phyloP scores from a whole-genome alignment of 1,140 invertebrate genomes.

The Pissodes strobi region DNA sequence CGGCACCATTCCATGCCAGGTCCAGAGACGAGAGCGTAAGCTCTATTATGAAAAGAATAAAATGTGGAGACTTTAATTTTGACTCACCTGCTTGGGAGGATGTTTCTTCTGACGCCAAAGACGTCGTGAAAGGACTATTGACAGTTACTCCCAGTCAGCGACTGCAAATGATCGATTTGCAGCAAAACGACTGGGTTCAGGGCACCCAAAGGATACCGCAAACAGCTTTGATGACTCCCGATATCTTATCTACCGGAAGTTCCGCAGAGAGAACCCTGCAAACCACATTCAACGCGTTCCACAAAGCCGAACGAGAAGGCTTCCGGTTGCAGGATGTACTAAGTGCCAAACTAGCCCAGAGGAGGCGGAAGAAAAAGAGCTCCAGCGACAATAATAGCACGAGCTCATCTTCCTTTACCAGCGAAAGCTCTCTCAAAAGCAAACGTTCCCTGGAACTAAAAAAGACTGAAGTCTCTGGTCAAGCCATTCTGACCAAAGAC shows the following conservation, averaged over 20 bases:
- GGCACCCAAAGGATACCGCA: conserved; percentile 52
- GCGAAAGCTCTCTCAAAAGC: conserved; percentile 48
- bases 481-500: conserved; percentile 44
- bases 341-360: conserved; percentile 72
- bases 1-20: conserved; percentile 75
- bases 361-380: conserved; percentile 69
- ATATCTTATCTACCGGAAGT: conserved; percentile 55
- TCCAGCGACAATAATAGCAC: conserved; percentile 52
- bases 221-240: conserved; percentile 65
- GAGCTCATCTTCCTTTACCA: conserved; percentile 51
- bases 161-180: conserved; percentile 69
- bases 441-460: conserved; percentile 45
- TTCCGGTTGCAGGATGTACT: conserved; percentile 68
- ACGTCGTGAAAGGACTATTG: conserved; percentile 75
- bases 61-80: conserved; percentile 77
- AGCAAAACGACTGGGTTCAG: conserved; percentile 69
- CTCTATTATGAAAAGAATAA: conserved; percentile 79
- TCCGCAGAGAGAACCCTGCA: conserved; percentile 58
- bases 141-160: conserved; percentile 78
- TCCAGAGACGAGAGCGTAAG: conserved; percentile 73
- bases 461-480: conserved; percentile 43
- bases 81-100: conserved; percentile 70
- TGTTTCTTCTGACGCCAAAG: conserved; percentile 76
- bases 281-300: conserved; percentile 71
- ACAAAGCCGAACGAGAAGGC: conserved; percentile 70